phyloP scores from a whole-genome alignment of 2,797 vertebrate genomes.

The Lindbergichthys nudifrons region DNA sequence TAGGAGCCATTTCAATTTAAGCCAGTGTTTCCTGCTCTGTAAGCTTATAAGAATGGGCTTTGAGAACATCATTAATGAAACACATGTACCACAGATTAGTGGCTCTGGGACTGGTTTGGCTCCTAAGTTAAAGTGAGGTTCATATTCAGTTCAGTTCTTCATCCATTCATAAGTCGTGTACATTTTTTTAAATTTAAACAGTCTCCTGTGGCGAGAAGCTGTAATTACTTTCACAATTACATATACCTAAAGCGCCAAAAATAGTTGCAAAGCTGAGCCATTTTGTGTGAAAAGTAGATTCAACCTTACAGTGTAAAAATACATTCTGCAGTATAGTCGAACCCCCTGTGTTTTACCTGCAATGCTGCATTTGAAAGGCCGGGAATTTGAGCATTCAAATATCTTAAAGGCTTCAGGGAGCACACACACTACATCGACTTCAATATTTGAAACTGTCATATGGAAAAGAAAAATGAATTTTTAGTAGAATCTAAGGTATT shows the following conservation, averaged over 20 bases:
- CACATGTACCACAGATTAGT: no score
- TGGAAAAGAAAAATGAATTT: no score
- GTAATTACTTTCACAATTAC: conserved; percentile 25
- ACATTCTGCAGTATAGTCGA: conserved; percentile 8
- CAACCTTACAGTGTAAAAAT: conserved; percentile 11
- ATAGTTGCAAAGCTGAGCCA: conserved; percentile 15
- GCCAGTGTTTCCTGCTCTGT: background rate
- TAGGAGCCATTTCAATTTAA: background rate
- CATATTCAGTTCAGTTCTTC: conserved; percentile 48
- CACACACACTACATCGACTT: background rate
- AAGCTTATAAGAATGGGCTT: conserved; percentile 20
- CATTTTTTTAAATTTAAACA: conserved; percentile 20
- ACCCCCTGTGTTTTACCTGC: background rate
- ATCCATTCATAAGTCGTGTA: conserved; percentile 33
- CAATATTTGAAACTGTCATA: background rate
- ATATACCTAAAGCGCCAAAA: conserved; percentile 31
- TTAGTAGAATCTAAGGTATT: no score
- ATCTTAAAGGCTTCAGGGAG: conserved; percentile 2
- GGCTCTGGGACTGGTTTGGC: background rate
- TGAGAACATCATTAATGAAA: conserved; percentile 42
- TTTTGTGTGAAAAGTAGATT: conserved; percentile 28
- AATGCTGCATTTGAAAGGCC: background rate
- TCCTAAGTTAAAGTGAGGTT: conserved; percentile 45
- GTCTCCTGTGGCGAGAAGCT: conserved; percentile 2
- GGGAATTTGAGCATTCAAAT: background rate